A percentile compares a stretch with the other conserved stretches of the same genome.
Evolutionary conservation across 1,140 invertebrate genomes (phyloP).

Genomic region (Orchestia grillus): DNA sequence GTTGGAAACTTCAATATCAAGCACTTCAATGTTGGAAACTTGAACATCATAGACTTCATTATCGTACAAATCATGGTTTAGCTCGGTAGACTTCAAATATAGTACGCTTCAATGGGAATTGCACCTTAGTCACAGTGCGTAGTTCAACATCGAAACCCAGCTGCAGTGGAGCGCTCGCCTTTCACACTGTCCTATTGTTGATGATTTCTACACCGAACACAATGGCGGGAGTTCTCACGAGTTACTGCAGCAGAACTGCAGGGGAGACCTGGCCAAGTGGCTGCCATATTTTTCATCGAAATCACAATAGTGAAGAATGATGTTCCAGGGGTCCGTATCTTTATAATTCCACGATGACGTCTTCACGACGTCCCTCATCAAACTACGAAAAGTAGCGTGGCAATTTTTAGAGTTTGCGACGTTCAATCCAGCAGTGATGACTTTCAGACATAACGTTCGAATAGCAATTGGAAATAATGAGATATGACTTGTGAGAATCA

Average conservation of each 20-base stretch:
- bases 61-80: too few relatives aligned
- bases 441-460: neutral
- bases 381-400: neutral
- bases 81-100: too few relatives aligned
- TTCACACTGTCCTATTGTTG: constrained; percentile 10
- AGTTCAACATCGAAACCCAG: neutral
- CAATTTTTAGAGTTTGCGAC: neutral
- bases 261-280: neutral
- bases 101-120: neutral
- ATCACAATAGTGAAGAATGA: neutral
- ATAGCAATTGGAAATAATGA: neutral
- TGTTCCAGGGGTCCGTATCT: neutral
- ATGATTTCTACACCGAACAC: neutral
- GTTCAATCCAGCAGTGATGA: neutral
- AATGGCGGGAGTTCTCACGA: constrained; percentile 14
- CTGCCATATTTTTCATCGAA: neutral
- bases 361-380: neutral
- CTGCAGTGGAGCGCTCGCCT: neutral
- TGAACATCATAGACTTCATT: too few relatives aligned
- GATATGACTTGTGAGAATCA: neutral
- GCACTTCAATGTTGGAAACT: too few relatives aligned
- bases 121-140: neutral
- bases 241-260: neutral
- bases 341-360: neutral
- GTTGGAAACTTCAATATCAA: too few relatives aligned